A percentile compares a stretch with the other conserved stretches of the same genome.
Conservation (phyloP, 2,113 vertebrate genomes). For the Clinocottus analis region DNA sequence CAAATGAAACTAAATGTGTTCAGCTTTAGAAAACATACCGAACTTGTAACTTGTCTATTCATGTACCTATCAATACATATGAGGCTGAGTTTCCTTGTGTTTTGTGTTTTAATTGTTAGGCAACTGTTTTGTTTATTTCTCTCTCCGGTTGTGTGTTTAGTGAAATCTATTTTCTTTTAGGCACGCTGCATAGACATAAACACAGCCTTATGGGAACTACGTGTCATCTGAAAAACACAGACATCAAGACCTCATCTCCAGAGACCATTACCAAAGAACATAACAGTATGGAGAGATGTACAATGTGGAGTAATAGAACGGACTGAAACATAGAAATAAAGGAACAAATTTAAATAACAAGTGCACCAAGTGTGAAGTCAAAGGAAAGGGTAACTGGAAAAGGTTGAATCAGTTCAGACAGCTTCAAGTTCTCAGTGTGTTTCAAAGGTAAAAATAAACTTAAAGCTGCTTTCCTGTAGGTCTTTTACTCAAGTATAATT, state of each 20-base stretch:
- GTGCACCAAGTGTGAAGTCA: background rate
- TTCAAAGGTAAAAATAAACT: background rate
- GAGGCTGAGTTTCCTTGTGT: background rate
- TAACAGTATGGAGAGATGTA: background rate
- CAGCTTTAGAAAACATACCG: background rate
- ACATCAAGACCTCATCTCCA: background rate
- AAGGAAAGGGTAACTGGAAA: background rate
- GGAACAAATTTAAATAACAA: background rate
- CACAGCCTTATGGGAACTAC: conserved; percentile 18
- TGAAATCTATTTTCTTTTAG: background rate
- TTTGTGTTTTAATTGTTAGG: background rate
- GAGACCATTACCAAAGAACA: no score
- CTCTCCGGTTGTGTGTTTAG: background rate
- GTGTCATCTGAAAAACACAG: conserved; percentile 27
- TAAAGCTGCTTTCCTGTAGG: background rate
- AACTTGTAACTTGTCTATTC: background rate
- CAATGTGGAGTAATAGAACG: background rate
- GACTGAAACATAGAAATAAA: background rate
- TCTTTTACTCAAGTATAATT: no score
- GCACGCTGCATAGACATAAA: background rate
- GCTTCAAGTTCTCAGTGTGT: background rate
- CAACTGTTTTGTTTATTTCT: background rate
- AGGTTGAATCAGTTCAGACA: background rate
- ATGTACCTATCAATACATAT: background rate
- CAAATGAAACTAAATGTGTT: background rate